Evolutionary conservation across 1,140 invertebrate genomes (phyloP).

Genomic region (Trachymyrmex septentrionalis): DNA sequence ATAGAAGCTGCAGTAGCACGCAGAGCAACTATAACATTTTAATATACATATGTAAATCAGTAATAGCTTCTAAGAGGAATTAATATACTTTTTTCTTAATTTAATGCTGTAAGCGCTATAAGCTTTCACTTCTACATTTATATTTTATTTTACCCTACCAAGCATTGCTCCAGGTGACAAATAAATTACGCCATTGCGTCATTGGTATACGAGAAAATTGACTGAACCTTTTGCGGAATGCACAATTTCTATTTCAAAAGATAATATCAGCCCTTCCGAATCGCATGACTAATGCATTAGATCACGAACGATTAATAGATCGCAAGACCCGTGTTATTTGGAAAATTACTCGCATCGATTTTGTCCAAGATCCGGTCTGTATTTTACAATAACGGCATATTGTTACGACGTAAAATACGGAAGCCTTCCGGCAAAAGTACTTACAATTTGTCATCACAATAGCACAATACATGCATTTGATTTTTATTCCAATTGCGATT

Average conservation of each 20-base stretch:
- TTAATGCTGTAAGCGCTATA: background rate
- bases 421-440: slow-evolving; percentile 22
- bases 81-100: slow-evolving; percentile 5
- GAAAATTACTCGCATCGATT: slow-evolving; percentile 22
- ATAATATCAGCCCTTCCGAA: slow-evolving; percentile 45
- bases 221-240: slow-evolving; percentile 19
- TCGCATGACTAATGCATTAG: background rate
- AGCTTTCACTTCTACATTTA: slow-evolving; percentile 23
- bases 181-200: slow-evolving; percentile 44
- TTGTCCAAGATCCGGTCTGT: background rate
- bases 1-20: background rate
- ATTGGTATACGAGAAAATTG: slow-evolving; percentile 22
- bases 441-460: slow-evolving; percentile 10
- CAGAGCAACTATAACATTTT: background rate
- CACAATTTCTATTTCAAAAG: slow-evolving; percentile 20
- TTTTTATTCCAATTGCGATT: background rate
- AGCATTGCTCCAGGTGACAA: slow-evolving; percentile 35
- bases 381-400: slow-evolving; percentile 27
- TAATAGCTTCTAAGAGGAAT: background rate
- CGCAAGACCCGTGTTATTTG: slow-evolving; percentile 33
- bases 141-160: background rate
- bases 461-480: background rate
- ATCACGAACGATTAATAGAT: slow-evolving; percentile 31
- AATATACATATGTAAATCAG: slow-evolving; percentile 4
- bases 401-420: slow-evolving; percentile 22